Percentiles rank a stretch among this genome's conserved stretches.
Conservation (phyloP, 1,140 invertebrate species). For the Microplitis mediator region DNA sequence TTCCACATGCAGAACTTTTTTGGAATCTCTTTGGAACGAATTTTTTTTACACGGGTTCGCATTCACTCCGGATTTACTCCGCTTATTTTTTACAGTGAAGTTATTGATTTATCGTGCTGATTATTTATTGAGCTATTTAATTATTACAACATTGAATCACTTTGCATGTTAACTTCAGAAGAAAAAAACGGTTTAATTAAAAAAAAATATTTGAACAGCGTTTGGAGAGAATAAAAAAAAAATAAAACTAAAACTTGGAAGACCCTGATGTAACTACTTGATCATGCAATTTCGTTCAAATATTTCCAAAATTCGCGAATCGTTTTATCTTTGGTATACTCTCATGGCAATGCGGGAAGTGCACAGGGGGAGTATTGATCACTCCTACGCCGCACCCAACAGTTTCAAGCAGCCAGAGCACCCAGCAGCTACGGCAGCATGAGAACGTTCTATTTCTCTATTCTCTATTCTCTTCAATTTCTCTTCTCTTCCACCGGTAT, state of each 20-base stretch:
- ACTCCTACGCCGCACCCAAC: conserved; percentile 51
- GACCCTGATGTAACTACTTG: neutral
- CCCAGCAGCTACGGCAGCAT: conserved; percentile 27
- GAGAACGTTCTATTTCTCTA: conserved; percentile 39
- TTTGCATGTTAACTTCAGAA: neutral
- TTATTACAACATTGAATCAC: neutral
- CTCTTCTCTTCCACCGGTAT: neutral
- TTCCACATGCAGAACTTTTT: no score
- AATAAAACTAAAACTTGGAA: neutral
- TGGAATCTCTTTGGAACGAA: no score
- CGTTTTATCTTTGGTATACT: conserved; percentile 49
- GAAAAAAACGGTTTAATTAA: neutral
- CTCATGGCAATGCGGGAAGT: conserved; percentile 41
- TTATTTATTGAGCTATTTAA: no score
- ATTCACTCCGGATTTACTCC: no score
- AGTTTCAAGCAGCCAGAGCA: conserved; percentile 9
- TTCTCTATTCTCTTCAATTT: conserved; percentile 42
- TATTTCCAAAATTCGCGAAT: conserved; percentile 33
- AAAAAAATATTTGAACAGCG: neutral
- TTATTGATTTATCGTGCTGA: no score
- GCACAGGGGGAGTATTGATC: conserved; percentile 57
- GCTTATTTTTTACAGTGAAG: no score
- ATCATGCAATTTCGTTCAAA: neutral
- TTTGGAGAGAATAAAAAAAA: neutral
- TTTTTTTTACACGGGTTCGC: no score